Evolutionary conservation across 2,113 vertebrate species (phyloP).

Genomic region (Ochotona princeps): DNA sequence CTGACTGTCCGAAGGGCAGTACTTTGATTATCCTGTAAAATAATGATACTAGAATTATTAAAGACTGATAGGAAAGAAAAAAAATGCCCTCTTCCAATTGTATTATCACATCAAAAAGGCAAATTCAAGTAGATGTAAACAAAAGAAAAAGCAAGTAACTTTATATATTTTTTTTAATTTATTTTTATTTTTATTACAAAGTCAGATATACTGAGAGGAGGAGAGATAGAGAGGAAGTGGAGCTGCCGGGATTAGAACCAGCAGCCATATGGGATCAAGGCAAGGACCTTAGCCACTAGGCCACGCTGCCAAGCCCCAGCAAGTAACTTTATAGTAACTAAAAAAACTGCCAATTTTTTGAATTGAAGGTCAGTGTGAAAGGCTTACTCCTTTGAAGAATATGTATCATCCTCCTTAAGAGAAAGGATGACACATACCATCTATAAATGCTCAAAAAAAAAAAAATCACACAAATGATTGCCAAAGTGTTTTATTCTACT

Average conservation of each 20-base stretch:
- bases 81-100: neutral
- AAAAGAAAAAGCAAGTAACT: neutral
- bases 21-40: neutral
- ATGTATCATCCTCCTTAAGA: neutral
- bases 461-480: neutral
- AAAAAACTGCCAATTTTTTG: neutral
- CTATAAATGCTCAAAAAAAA: neutral
- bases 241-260: too few relatives aligned
- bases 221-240: too few relatives aligned
- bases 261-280: too few relatives aligned
- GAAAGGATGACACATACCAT: neutral
- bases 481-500: neutral
- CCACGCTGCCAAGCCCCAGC: too few relatives aligned
- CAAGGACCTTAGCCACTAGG: too few relatives aligned
- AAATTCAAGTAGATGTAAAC: slow-evolving; percentile 18
- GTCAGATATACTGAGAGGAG: too few relatives aligned
- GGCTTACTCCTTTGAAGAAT: neutral
- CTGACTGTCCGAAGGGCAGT: neutral
- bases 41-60: neutral
- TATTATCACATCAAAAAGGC: neutral
- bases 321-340: neutral
- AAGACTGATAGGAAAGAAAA: neutral
- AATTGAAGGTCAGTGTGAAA: neutral
- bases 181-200: too few relatives aligned
- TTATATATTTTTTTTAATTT: too few relatives aligned